Conservation (phyloP, 2,797 vertebrate species). For the Anomalospiza imberbis region DNA sequence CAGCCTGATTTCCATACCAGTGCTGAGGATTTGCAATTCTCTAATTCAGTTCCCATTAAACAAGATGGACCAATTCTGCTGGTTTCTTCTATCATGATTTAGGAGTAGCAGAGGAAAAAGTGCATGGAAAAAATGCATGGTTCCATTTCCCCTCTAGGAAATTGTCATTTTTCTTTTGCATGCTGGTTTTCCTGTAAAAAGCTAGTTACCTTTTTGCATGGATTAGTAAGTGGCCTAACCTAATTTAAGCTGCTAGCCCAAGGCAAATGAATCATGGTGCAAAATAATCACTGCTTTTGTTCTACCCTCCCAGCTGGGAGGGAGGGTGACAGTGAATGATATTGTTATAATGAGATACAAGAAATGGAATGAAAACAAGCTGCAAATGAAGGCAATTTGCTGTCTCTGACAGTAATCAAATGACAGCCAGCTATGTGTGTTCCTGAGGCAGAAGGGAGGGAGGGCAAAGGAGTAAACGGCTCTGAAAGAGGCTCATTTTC, state of each 20-base stretch:
- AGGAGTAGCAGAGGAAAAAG: neutral
- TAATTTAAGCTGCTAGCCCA: constrained; percentile 49
- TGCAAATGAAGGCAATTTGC: constrained; percentile 59
- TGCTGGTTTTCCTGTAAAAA: neutral
- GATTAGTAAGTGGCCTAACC: constrained; percentile 46
- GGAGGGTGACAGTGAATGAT: neutral
- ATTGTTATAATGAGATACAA: constrained; percentile 49
- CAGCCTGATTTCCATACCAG: neutral
- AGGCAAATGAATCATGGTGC: constrained; percentile 49
- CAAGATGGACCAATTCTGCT: neutral
- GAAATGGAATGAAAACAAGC: constrained; percentile 42
- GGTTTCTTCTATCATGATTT: neutral
- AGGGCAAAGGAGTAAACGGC: neutral
- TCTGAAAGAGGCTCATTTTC: neutral
- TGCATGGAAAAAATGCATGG: neutral
- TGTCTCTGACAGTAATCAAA: constrained; percentile 19
- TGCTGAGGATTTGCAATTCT: neutral
- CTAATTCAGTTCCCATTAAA: neutral
- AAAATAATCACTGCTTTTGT: constrained; percentile 41
- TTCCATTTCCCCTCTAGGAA: neutral
- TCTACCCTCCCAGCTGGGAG: neutral
- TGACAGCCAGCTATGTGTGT: neutral
- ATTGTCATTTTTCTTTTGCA: neutral
- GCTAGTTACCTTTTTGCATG: constrained; percentile 29
- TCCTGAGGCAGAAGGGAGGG: neutral